Evolutionary conservation across 2,888 invertebrate genomes (phyloP), one percentile per base, ranked within the genome.

Genomic region (Drosophila atroscutellata): DNA sequence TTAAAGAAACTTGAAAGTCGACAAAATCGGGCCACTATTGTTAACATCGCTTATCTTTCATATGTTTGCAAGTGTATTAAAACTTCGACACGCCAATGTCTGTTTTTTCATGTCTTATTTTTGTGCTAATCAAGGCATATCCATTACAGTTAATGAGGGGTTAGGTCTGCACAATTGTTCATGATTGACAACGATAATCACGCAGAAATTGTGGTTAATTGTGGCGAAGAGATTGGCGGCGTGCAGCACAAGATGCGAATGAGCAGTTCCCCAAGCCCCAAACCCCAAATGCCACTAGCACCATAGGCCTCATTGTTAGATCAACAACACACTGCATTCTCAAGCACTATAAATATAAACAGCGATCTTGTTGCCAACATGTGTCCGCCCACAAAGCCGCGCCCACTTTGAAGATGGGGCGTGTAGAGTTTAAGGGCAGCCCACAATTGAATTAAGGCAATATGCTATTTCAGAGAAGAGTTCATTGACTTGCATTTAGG

Each of bases 101-200:
- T 24, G 45, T 4, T 24, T 45, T 24, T 9, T 34, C 11, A 18
- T 20, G 13, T 28, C n/a, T 45, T 37, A n/a, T 30, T 30, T 60
- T 39, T 45, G 56, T 50, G 42, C 24, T 63, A 64, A 76, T 63
- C 80, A 80, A 57, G 50, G 56, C 59, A 80, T 80, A 76, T 66
- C 52, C 66, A 80, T 80, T 80, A 75, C 77, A 54, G 77, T 63
- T 76, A 80, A 77, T 76, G 47, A 71, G 77, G 8, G 72, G 60
- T 57, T 61, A 60, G 56, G 26, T 52, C 51, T 64, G 52, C 28
- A 39, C 26, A 18, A 49, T 20, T 56, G 37, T 15, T 56, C 34
- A 32, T 64, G 77, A 77, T 75, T 77, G 77, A 79, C 77, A 79
- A 57, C 56, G 76, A 79, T 79, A 79, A 71, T 80, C 66, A 80